These are phyloP conservation scores for Pelosia muscerda DNA, from an alignment of 2,888 invertebrate species.

Conservation along the genomic window DNA sequence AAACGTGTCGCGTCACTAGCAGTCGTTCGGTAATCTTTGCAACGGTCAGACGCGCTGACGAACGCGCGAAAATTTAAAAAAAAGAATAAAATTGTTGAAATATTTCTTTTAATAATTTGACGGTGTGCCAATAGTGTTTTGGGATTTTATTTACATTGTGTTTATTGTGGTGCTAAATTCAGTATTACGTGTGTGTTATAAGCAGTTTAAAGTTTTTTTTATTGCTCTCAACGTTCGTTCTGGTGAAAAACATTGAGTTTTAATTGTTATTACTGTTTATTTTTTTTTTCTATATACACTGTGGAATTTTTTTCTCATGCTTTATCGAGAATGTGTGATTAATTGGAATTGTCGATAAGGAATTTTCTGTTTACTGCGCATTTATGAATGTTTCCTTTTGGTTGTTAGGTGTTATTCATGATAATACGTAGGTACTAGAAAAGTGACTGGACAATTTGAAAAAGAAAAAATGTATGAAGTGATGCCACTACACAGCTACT, in stretches of 20 bases:
- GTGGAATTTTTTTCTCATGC: constrained; percentile 5
- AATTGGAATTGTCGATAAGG: constrained; percentile 23
- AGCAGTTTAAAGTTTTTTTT: constrained; percentile 32
- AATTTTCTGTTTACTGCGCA: constrained; percentile 16
- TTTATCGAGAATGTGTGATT: constrained; percentile 17
- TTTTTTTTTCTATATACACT: constrained; percentile 16
- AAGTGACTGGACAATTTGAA: too few species aligned
- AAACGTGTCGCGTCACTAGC: constrained; percentile 68
- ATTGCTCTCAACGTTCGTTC: constrained; percentile 61
- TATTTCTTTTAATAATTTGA: constrained; percentile 23
- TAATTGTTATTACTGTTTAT: constrained; percentile 29
- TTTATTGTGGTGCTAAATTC: constrained; percentile 11
- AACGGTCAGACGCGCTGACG: constrained; percentile 66
- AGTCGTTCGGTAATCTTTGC: constrained; percentile 68
- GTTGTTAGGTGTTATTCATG: constrained; percentile 12
- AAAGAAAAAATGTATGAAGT: too few species aligned
- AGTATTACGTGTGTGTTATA: constrained; percentile 6
- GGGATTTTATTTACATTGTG: constrained; percentile 8
- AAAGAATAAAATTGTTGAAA: constrained; percentile 28
- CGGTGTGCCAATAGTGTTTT: constrained; percentile 16
- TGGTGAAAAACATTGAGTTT: constrained; percentile 61
- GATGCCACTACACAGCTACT: too few species aligned
- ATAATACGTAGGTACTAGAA: too few species aligned
- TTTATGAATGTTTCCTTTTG: constrained; percentile 2
- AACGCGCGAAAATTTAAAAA: constrained; percentile 47